A percentile compares a stretch with the other conserved stretches of the same genome.
phyloP scores from a whole-genome alignment of 23 tunicate species.

The Diplosoma virens region DNA sequence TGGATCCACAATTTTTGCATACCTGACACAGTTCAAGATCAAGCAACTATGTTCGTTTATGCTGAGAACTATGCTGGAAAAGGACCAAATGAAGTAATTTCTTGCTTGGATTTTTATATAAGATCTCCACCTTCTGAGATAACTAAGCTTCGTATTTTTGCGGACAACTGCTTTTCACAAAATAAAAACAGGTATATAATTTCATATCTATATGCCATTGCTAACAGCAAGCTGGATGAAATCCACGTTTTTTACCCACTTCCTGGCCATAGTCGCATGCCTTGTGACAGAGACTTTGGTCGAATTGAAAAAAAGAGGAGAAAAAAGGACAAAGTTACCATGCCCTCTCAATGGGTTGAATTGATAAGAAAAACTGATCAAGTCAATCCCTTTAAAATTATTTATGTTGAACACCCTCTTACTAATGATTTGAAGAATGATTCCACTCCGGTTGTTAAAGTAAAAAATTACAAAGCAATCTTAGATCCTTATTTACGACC shows the following conservation, averaged over 20 bases:
- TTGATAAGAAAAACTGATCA: background rate
- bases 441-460: too few relatives aligned
- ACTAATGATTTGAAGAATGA: slow-evolving; percentile 9
- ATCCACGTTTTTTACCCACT: slow-evolving; percentile 7
- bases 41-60: slow-evolving; percentile 7
- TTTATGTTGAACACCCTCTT: slow-evolving; percentile 16
- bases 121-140: background rate
- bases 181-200: slow-evolving; percentile 12
- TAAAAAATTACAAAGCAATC: too few relatives aligned
- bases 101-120: slow-evolving; percentile 13
- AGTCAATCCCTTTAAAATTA: background rate
- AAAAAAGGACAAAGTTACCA: slow-evolving; percentile 16
- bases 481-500: too few relatives aligned
- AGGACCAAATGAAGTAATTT: slow-evolving; percentile 20
- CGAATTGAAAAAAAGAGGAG: slow-evolving; percentile 20
- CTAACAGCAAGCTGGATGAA: slow-evolving; percentile 12
- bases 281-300: slow-evolving; percentile 19
- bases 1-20: slow-evolving; percentile 23
- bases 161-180: slow-evolving; percentile 21
- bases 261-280: slow-evolving; percentile 25
- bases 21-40: background rate
- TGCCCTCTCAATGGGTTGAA: slow-evolving; percentile 8
- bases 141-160: slow-evolving; percentile 8
- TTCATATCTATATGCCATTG: slow-evolving; percentile 1
- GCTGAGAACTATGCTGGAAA: slow-evolving; percentile 14